phyloP scores from a whole-genome alignment of 2,888 invertebrate genomes.

The Ryuthela nishihirai region DNA sequence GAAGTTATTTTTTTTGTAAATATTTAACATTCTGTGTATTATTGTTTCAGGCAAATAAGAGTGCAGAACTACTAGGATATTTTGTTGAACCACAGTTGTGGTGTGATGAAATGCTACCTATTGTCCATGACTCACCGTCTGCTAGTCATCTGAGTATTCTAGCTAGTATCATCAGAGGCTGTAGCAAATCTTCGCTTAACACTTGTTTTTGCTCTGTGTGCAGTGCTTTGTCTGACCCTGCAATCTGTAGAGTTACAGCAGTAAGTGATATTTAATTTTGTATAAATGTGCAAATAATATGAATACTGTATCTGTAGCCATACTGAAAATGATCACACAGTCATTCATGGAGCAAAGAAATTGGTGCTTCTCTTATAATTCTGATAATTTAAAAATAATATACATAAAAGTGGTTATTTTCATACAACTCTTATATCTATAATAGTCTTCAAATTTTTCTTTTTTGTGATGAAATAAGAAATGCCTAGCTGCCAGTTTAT shows the following conservation, averaged over 20 bases:
- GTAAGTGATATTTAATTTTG: constrained; percentile 46
- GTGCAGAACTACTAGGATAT: constrained; percentile 69
- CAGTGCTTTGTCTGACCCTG: constrained; percentile 58
- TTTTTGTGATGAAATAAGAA: background rate
- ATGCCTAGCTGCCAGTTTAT: too few species aligned
- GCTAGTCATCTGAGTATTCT: constrained; percentile 60
- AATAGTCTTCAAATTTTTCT: background rate
- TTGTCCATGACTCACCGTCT: constrained; percentile 58
- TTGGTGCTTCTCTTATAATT: too few species aligned
- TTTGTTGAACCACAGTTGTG: constrained; percentile 68
- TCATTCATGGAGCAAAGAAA: background rate
- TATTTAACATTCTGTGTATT: background rate
- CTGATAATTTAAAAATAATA: too few species aligned
- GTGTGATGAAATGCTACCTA: constrained; percentile 64
- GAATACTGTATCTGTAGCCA: background rate
- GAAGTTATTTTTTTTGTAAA: constrained; percentile 2
- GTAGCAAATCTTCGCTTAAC: constrained; percentile 54
- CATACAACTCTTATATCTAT: background rate
- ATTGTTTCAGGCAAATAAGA: constrained; percentile 59
- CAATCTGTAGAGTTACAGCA: constrained; percentile 61
- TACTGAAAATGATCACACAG: too few species aligned
- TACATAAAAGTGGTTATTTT: background rate
- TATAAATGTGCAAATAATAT: background rate
- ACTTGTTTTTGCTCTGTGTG: constrained; percentile 59
- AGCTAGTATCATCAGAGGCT: constrained; percentile 61